A percentile compares a stretch with the other conserved stretches of the same genome.
phyloP scores from a whole-genome alignment of 2,113 vertebrate genomes.

The Crotalus viridis region DNA sequence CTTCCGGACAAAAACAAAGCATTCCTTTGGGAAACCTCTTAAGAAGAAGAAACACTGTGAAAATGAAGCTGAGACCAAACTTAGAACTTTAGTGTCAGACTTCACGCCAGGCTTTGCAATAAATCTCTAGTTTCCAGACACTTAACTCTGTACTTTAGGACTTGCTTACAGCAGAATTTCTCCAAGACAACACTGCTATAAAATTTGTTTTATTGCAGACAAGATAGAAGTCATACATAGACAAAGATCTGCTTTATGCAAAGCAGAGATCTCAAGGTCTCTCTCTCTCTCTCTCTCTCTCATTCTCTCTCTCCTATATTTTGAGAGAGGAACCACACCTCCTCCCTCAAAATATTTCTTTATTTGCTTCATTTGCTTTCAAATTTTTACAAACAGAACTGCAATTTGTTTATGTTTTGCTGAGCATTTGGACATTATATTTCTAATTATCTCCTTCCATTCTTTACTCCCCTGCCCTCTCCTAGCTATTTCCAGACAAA shows the following conservation, averaged over 20 bases:
- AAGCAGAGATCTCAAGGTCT: neutral
- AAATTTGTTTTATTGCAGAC: neutral
- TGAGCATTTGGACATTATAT: neutral
- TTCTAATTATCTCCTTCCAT: neutral
- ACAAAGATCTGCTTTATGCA: neutral
- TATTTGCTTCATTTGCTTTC: neutral
- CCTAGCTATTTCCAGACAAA: neutral
- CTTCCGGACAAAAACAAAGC: constrained; percentile 38
- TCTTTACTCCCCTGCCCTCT: neutral
- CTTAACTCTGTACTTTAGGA: neutral
- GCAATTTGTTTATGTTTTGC: constrained; percentile 31
- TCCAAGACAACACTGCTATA: neutral
- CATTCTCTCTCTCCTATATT: no score
- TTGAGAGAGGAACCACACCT: neutral
- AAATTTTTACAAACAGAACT: neutral
- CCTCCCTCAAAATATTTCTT: neutral
- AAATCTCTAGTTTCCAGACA: neutral
- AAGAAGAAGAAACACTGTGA: neutral
- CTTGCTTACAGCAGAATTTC: neutral
- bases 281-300: no score
- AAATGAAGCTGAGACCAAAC: neutral
- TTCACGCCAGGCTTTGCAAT: neutral
- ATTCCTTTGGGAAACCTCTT: neutral
- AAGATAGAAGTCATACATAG: neutral
- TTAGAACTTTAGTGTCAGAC: neutral